phyloP scores from a whole-genome alignment of 2,113 vertebrate species.

The Numida meleagris region DNA sequence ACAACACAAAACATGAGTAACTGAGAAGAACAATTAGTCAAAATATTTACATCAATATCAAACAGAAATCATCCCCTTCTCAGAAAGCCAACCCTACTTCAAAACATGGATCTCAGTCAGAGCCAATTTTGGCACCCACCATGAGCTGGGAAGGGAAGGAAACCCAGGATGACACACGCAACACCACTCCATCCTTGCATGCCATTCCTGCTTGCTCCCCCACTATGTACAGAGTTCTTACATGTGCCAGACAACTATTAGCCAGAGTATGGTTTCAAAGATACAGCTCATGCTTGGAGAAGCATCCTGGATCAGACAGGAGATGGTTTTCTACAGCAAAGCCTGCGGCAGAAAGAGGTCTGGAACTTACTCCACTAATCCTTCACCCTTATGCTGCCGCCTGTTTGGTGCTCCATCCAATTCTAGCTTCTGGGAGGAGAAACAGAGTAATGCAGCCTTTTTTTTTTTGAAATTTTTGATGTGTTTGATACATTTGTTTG shows the following conservation, averaged over 20 bases:
- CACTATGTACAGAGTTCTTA: background rate
- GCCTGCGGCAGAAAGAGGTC: background rate
- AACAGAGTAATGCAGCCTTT: background rate
- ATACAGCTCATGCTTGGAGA: background rate
- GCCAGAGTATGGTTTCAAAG: background rate
- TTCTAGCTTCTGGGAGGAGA: background rate
- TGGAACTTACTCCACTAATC: background rate
- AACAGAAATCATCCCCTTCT: background rate
- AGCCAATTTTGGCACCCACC: background rate
- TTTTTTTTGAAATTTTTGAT: background rate
- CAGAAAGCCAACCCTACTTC: background rate
- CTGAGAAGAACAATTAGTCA: background rate
- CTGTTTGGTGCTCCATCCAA: background rate
- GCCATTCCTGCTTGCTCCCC: background rate
- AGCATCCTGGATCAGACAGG: background rate
- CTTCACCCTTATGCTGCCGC: background rate
- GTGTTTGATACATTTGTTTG: background rate
- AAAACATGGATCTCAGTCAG: background rate
- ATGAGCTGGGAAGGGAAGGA: background rate
- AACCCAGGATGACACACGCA: background rate
- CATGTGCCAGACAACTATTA: background rate
- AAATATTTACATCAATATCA: background rate
- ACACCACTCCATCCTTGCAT: background rate
- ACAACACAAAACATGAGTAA: background rate
- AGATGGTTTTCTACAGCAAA: background rate